phyloP scores from a whole-genome alignment of 1,140 invertebrate species.

The Cylas formicarius region DNA sequence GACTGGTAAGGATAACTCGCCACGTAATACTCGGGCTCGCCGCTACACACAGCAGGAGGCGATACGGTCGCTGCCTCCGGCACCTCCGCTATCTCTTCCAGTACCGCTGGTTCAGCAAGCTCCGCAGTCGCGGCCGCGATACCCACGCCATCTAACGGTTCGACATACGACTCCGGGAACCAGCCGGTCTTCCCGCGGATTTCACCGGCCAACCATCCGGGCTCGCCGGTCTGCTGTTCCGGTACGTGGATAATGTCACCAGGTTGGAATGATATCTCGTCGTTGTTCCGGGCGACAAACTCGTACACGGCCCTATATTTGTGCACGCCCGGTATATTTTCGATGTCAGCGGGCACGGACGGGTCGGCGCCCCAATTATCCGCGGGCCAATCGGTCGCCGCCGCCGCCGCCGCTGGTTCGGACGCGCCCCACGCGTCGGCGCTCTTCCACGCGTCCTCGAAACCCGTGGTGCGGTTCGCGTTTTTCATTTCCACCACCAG shows the following conservation, averaged over 20 bases:
- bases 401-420: constrained; percentile 2
- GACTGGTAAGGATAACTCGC: constrained; percentile 81
- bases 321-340: constrained; percentile 46
- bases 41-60: constrained; percentile 34
- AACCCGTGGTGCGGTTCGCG: constrained; percentile 39
- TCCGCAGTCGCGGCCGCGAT: constrained; percentile 19
- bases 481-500: constrained; percentile 50
- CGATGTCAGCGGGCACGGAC: constrained; percentile 29
- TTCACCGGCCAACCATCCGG: constrained; percentile 95
- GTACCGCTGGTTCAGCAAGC: background rate
- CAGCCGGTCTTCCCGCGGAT: constrained; percentile 85
- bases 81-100: constrained; percentile 33
- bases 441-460: constrained; percentile 36
- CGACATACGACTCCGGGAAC: constrained; percentile 96
- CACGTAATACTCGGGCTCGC: constrained; percentile 70
- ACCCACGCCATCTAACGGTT: constrained; percentile 56
- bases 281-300: constrained; percentile 84
- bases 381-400: constrained; percentile 45
- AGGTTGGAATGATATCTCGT: constrained; percentile 90
- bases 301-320: constrained; percentile 89
- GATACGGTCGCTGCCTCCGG: background rate
- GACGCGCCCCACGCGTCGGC: constrained; percentile 40
- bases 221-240: constrained; percentile 79
- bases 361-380: constrained; percentile 41
- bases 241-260: constrained; percentile 90